Evolutionary conservation across 2,113 vertebrate genomes (phyloP), one percentile per base, ranked within the genome.

Genomic region (Stercorarius parasiticus): DNA sequence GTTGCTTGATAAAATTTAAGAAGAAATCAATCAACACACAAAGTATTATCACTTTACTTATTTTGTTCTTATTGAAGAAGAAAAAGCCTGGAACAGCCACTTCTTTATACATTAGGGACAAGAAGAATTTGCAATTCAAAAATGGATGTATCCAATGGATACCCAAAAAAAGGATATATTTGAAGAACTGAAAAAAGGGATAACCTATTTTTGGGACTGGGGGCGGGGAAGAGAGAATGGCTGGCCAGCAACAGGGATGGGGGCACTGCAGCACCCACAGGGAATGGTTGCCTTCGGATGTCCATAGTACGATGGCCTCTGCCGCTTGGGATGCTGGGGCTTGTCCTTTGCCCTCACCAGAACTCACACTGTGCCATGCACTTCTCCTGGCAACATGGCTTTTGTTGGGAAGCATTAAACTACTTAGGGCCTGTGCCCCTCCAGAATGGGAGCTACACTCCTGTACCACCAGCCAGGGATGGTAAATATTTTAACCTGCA

Each of bases 251-350:
- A 2, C 0, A 0, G 9, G 7, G 6, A 12, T 2, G 5, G 18
- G n/a, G 19, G 1, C 8, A 18, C n/a, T 27, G 10, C 2, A 30
- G 29, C 5, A 38, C 13, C 20, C 18, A 12, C 9, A 42, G 8
- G 47, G 34, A 80, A 52, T 3, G 3, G 10, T 5, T 42, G 6
- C 17, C 6, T 52, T 67, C 42, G 22, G 7, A 3, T 22, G 13
- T 40, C 42, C 15, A 0, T 17, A 14, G 9, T 45, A 19, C 0
- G 0, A 38, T 21, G 26, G 36, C 21, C 7, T 61, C 56, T 64
- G 26, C 6, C 0, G 0, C 1, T 0, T 3, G 2, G 11, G 13
- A 12, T 0, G 0, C 3, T 0, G 0, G 3, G 6, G 55, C 38
- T 66, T 62, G 30, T 34, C 42, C 16, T 67, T 49, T 76, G 11